A percentile compares a stretch with the other conserved stretches of the same genome.
Evolutionary conservation across 1,140 invertebrate species (phyloP).

Genomic region (Coptotermes formosanus): DNA sequence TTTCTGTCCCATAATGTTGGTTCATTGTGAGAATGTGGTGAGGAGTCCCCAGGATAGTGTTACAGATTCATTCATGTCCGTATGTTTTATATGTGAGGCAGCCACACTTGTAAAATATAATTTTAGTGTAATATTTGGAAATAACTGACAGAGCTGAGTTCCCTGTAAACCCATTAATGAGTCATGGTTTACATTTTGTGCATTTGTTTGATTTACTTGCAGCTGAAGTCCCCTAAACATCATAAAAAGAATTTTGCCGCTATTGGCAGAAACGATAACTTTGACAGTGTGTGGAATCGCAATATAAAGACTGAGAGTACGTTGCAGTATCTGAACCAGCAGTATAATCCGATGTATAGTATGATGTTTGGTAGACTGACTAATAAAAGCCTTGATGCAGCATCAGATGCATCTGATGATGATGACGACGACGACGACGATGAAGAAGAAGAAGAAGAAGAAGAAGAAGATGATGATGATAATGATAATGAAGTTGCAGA

Average conservation of each 20-base stretch:
- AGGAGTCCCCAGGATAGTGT: too few relatives aligned
- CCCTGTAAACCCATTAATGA: too few relatives aligned
- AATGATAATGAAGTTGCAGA: neutral
- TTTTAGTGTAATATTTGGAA: too few relatives aligned
- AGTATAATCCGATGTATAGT: slow-evolving; percentile 24
- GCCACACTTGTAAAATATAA: too few relatives aligned
- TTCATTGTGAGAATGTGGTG: too few relatives aligned
- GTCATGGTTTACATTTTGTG: too few relatives aligned
- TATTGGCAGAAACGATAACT: neutral
- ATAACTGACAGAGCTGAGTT: too few relatives aligned
- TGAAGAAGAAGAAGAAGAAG: neutral
- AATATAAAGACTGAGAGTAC: slow-evolving; percentile 8
- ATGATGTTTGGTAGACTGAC: slow-evolving; percentile 23
- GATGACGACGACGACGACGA: neutral
- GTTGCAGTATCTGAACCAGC: slow-evolving; percentile 21
- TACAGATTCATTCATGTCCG: too few relatives aligned
- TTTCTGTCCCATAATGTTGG: too few relatives aligned
- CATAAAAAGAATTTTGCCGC: neutral
- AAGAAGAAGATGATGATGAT: neutral
- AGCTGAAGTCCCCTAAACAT: neutral
- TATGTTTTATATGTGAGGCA: too few relatives aligned
- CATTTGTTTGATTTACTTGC: neutral
- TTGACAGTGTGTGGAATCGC: slow-evolving; percentile 9
- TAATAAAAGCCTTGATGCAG: neutral
- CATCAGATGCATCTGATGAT: neutral